Percentiles rank a stretch among this genome's conserved stretches.
Conservation (phyloP, 1,140 invertebrate species). For the Drosophila bipectinata region DNA sequence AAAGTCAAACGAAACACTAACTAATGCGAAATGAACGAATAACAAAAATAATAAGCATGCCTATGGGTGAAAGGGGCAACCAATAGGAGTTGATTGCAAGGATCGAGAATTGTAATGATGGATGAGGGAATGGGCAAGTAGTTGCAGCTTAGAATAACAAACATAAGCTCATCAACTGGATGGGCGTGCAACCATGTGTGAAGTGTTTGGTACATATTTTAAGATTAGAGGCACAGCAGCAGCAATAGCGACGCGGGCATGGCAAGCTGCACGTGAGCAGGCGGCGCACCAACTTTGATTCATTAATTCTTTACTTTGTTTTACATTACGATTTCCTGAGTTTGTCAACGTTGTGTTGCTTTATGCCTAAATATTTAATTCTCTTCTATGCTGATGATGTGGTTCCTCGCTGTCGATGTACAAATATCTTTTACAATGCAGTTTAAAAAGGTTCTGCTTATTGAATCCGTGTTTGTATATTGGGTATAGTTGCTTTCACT, state of each 20-base stretch:
- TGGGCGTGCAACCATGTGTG: constrained; percentile 10
- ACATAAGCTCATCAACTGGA: constrained; percentile 13
- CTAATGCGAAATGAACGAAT: constrained; percentile 7
- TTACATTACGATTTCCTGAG: constrained; percentile 73
- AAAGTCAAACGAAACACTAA: constrained; percentile 8
- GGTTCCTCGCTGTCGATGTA: constrained; percentile 18
- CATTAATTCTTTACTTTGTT: constrained; percentile 32
- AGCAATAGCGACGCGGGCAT: constrained; percentile 35
- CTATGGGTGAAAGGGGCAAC: constrained; percentile 13
- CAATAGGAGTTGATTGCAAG: neutral
- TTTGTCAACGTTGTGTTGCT: constrained; percentile 53
- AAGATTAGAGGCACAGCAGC: constrained; percentile 51
- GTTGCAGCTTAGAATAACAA: constrained; percentile 16
- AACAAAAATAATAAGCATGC: constrained; percentile 33
- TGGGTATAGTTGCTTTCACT: constrained; percentile 50
- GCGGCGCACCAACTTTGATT: constrained; percentile 57
- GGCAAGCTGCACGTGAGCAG: constrained; percentile 50
- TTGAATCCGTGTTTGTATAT: constrained; percentile 29
- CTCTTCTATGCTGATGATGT: constrained; percentile 19
- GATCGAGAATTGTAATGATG: constrained; percentile 27
- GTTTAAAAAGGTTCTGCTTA: constrained; percentile 37
- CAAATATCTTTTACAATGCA: constrained; percentile 33
- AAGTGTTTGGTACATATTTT: constrained; percentile 16
- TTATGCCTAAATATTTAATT: constrained; percentile 28
- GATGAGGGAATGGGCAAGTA: constrained; percentile 21